These are phyloP conservation scores for Silurus lanzhouensis DNA, from an alignment of 2,797 vertebrate species.

Conservation along the genomic window DNA sequence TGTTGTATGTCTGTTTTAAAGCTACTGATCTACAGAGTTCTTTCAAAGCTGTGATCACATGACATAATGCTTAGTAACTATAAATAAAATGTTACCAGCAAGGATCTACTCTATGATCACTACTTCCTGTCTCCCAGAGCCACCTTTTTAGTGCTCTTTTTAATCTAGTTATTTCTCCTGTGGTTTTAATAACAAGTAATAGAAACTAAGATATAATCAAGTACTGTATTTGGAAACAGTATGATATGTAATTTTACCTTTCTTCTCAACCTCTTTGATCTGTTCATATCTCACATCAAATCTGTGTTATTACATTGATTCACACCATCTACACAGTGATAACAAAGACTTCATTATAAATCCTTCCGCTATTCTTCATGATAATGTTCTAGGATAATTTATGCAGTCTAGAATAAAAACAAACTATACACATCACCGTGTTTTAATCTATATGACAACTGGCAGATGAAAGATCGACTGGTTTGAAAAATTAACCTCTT, in stretches of 20 bases:
- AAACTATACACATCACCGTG: background rate
- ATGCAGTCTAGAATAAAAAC: background rate
- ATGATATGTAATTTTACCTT: background rate
- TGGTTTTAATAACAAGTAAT: slow-evolving; percentile 15
- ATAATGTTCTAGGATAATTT: background rate
- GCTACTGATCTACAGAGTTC: background rate
- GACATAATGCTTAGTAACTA: slow-evolving; percentile 4
- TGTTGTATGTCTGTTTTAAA: background rate
- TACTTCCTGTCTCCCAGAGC: background rate
- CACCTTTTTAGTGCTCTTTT: background rate
- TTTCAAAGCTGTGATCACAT: background rate
- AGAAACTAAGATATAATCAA: background rate
- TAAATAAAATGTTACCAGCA: background rate
- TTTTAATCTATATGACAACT: background rate
- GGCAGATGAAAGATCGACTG: background rate
- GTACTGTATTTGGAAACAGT: background rate
- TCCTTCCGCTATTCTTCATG: background rate
- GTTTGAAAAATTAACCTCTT: background rate
- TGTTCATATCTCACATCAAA: background rate
- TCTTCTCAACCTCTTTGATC: slow-evolving; percentile 1
- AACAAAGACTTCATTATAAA: background rate
- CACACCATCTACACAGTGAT: background rate
- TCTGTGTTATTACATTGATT: slow-evolving; percentile 8
- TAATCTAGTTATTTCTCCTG: background rate
- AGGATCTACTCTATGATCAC: background rate